Evolutionary conservation across 2,888 invertebrate species (phyloP), one percentile per base, ranked within the genome.

Genomic region (Eumacrocentrus americanus): DNA sequence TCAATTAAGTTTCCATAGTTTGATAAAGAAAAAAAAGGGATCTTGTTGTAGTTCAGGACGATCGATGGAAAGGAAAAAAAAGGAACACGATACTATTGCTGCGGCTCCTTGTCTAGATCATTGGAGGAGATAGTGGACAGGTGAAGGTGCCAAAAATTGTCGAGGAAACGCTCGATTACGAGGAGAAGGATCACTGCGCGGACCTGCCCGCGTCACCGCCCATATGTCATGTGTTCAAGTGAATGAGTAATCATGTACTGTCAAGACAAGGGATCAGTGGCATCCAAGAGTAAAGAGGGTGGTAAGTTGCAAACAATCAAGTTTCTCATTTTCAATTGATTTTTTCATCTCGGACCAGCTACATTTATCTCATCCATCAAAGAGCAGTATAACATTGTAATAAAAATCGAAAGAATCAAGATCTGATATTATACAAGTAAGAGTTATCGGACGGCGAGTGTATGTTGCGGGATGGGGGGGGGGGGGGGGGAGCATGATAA

Each of bases 171-270:
- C 4, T 34, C n/a, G 11, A 42, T 35, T 58, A 55, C 25, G 12
- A 7, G 3, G 23, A 12, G 7, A 12, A 46, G 23, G 11, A 46
- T 25, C 23, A 59, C 44, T 52, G 44, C 48, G 37, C 60, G 56
- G 40, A 59, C 12, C 34, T 47, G n/a, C 44, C 61, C 48, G 58
- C 62, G 65, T 70, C 66, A 64, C 64, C 74, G 75, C 74, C 73
- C 72, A 74, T 77, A 74, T 75, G 72, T 76, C 72, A 77, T 76
- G 72, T 67, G 67, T 70, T 65, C 68, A 67, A 72, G 67, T 72
- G 72, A 74, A 77, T 78, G 74, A 79, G 70, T 78, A 77, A 79
- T 72, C 76, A 79, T 79, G 79, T 78, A 78, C 71, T 78, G 77
- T 72, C 79, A 76, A 69, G 79, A 79, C 72, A 79, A 79, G 75